Conservation (phyloP, 2,797 vertebrate genomes). For the Australoheros facetus region DNA sequence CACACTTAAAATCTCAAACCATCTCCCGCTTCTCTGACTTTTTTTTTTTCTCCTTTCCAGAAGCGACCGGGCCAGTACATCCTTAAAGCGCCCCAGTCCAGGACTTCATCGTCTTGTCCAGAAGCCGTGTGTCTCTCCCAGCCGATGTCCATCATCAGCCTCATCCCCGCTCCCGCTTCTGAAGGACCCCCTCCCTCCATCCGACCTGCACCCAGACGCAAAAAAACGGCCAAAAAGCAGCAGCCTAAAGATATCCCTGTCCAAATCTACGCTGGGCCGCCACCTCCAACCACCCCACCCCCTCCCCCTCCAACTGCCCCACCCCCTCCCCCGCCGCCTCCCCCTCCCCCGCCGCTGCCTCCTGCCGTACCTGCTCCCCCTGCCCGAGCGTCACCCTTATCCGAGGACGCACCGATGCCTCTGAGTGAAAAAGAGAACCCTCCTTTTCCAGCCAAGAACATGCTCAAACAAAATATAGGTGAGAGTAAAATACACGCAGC, state of each 20-base stretch:
- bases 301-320: not conserved
- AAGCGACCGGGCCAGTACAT: slow-evolving; percentile 82
- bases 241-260: slow-evolving; percentile 74
- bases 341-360: not conserved
- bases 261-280: slow-evolving; percentile 71
- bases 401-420: slow-evolving; percentile 72
- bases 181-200: slow-evolving; percentile 21
- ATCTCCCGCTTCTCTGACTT: no score
- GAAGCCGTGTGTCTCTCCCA: slow-evolving; percentile 49
- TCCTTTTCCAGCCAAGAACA: slow-evolving; percentile 67
- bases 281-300: not conserved
- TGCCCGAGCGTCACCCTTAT: slow-evolving; percentile 8
- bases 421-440: slow-evolving; percentile 64
- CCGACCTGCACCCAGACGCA: slow-evolving; percentile 36
- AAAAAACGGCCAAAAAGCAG: slow-evolving; percentile 42
- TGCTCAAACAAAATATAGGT: slow-evolving; percentile 85
- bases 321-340: slow-evolving; percentile 32
- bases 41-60: slow-evolving; percentile 63
- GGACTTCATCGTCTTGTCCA: not conserved
- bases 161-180: slow-evolving; percentile 37
- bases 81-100: slow-evolving; percentile 77
- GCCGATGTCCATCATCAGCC: slow-evolving; percentile 61
- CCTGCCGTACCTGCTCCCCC: slow-evolving; percentile 26
- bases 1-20: not conserved
- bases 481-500: slow-evolving; percentile 45